phyloP scores from a whole-genome alignment of 2,888 invertebrate species.

The Perithous albicinctus region DNA sequence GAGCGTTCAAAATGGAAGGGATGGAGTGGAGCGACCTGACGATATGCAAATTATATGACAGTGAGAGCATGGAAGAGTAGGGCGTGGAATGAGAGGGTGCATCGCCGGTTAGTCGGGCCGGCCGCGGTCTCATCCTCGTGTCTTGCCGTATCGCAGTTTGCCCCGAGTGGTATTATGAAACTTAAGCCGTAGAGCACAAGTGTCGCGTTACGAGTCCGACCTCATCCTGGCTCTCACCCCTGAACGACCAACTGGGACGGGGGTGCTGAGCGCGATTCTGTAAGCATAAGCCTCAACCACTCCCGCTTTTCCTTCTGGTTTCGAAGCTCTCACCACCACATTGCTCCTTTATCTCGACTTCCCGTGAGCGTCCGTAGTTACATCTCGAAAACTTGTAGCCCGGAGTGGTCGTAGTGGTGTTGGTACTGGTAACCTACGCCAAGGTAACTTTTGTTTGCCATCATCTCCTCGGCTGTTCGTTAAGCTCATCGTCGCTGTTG shows the following conservation, averaged over 20 bases:
- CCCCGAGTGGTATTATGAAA: slow-evolving; percentile 81
- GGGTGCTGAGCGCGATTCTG: slow-evolving; percentile 43
- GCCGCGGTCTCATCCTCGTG: slow-evolving; percentile 69
- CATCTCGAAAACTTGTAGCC: slow-evolving; percentile 61
- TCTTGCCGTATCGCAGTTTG: slow-evolving; percentile 77
- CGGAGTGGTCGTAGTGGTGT: slow-evolving; percentile 19
- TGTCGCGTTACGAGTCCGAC: slow-evolving; percentile 78
- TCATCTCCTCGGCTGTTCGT: slow-evolving; percentile 39
- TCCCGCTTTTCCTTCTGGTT: slow-evolving; percentile 65
- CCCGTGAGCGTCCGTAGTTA: slow-evolving; percentile 46
- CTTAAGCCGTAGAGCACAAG: slow-evolving; percentile 82
- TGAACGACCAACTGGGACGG: slow-evolving; percentile 20
- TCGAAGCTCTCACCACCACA: slow-evolving; percentile 36
- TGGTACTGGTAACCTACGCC: slow-evolving; percentile 27
- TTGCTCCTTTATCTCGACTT: slow-evolving; percentile 56
- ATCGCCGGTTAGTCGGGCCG: slow-evolving; percentile 59
- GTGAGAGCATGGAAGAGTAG: slow-evolving; percentile 22
- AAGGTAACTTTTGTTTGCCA: slow-evolving; percentile 44
- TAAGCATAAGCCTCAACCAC: slow-evolving; percentile 65
- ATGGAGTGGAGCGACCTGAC: slow-evolving; percentile 54
- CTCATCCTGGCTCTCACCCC: slow-evolving; percentile 54
- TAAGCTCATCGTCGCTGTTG: slow-evolving; percentile 28
- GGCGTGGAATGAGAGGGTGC: slow-evolving; percentile 56
- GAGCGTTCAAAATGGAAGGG: slow-evolving; percentile 41
- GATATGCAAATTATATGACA: slow-evolving; percentile 81